These are phyloP conservation scores for Sigmodon hispidus DNA, from an alignment of 2,113 vertebrate genomes.

Conservation along the genomic window DNA sequence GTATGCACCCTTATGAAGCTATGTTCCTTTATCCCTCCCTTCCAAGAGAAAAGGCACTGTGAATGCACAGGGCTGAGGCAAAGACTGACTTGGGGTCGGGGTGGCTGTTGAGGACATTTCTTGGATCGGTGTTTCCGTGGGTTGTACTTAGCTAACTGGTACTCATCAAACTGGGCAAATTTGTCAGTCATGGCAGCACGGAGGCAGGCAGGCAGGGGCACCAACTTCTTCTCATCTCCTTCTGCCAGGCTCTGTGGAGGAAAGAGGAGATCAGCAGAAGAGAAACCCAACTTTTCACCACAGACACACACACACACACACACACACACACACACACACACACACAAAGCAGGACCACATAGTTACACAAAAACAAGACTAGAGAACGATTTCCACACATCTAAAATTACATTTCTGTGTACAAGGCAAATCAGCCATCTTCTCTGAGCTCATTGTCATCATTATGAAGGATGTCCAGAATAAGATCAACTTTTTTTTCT, in stretches of 20 bases:
- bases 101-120: conserved; percentile 50
- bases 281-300: neutral
- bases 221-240: conserved; percentile 66
- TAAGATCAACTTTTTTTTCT: conserved; percentile 8
- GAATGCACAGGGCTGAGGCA: neutral
- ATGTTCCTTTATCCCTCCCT: neutral
- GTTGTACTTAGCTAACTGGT: conserved; percentile 95
- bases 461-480: neutral
- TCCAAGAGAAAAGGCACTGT: neutral
- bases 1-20: no score
- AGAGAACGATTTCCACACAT: neutral
- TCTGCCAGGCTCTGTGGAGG: conserved; percentile 69
- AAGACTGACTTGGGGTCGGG: conserved; percentile 67
- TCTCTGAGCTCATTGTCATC: neutral
- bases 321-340: neutral
- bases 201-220: conserved; percentile 88
- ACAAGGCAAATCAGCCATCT: neutral
- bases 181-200: conserved; percentile 90
- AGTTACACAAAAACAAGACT: neutral
- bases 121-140: conserved; percentile 90
- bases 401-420: neutral
- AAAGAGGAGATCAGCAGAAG: neutral
- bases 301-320: neutral
- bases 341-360: neutral
- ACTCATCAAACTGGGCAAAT: conserved; percentile 92